Evolutionary conservation across 1,140 invertebrate species (phyloP), one percentile per base, ranked within the genome.

Genomic region (Phortica variegata): DNA sequence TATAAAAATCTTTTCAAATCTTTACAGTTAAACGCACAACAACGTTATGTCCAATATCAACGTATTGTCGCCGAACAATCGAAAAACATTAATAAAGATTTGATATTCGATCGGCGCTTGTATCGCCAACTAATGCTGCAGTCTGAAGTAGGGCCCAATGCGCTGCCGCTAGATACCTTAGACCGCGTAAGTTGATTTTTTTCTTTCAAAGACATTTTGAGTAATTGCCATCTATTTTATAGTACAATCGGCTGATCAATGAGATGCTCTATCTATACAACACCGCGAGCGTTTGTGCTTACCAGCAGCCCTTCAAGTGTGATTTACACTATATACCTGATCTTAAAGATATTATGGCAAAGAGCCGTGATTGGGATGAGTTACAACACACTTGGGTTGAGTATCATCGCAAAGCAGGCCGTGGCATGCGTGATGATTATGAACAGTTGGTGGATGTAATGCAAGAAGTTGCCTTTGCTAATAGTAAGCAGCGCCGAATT

Each of bases 251-350:
- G 13, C 76, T 93, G 13, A 85, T 90, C 47, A 90, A 92, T 62
- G 87, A 92, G 56, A 94, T 95, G 91, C 78, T 93, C 29, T 85
- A 87, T 2, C 85, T 93, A 12, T 95, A 92, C 78, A 91, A 92
- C 61, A 85, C 82, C n/a, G 90, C 90, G 2, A 87, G 86, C 32
- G 86, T 93, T 40, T 93, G 91, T 66, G 87, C 85, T 2, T 88
- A 87, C 75, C 87, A 91, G 63, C 85, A 91, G 61, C 88, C 88
- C 0, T 87, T 90, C 65, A 81, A 85, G 49, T 93, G 91, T 59
- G 87, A 88, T 13, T 77, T 93, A 0, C 82, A 85, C 36, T 77
- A 94, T 2, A 90, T 94, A 65, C 91, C 91, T 34, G 89, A 92
- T 49, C 73, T 86, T 5, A 82, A 82, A 58, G 77, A 78, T 54